Evolutionary conservation across 2,113 vertebrate genomes (phyloP), one percentile per base, ranked within the genome.

Genomic region (Gorsachius goisagi): DNA sequence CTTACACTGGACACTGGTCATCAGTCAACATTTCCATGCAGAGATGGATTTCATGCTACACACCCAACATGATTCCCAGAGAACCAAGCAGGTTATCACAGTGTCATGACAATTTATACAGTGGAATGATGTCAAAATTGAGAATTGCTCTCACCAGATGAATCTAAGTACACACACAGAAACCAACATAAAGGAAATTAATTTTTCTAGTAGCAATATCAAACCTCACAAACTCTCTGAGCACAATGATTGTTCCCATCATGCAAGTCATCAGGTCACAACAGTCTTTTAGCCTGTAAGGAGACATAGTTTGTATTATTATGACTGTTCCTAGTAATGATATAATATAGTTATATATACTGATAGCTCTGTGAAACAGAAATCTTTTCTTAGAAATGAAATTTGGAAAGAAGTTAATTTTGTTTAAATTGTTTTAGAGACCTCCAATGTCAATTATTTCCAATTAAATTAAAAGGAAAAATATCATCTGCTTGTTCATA

Each of bases 221-320:
- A 72, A 88, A 76, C 11, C 18, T 76, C 24, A 58, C 19, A 73
- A 74, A 52, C 12, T 27, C n/a, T 74, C 30, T 59, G 28, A 79
- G 23, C 39, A 35, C 2, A 1, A 11, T 59, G 11, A 58, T 74
- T 73, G 18, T 64, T 72, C 16, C 0, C 0, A 52, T 59, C 23
- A 15, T 44, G 11, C 0, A 4, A 85, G 14, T 53, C 11, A 73
- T 52, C 49, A 68, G 44, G 15, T 17, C 2, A 2, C 53, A 68
- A 37, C 3, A 64, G 13, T 22, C 35, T 86, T 79, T 71, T 55
- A 67, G 5, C 21, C 7, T 62, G 37, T 49, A 53, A 77, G 32
- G 24, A 62, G 30, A 62, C 9, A 27, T 11, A 71, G 3, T 14
- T 69, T 49, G 22, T 39, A 53, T 37, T 47, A 41, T 45, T 69